Percentiles rank a stretch among this genome's conserved stretches.
phyloP scores from a whole-genome alignment of 1,140 invertebrate species.

The Sarcophaga bullata region DNA sequence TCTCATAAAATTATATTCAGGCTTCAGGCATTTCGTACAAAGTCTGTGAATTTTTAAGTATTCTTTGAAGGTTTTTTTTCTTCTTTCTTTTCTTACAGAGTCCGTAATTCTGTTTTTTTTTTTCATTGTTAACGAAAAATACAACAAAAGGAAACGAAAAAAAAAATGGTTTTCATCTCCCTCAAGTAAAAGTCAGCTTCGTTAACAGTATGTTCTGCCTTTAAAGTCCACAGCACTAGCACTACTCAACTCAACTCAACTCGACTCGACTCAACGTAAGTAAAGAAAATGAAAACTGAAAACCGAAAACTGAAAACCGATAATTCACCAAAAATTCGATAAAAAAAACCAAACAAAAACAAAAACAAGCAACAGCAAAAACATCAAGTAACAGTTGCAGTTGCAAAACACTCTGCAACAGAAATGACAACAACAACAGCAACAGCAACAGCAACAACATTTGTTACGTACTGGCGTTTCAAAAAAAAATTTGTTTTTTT shows the following conservation, averaged over 20 bases:
- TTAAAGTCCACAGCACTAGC: not conserved
- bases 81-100: not conserved
- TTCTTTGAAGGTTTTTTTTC: not conserved
- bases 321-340: not conserved
- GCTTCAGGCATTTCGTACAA: not conserved
- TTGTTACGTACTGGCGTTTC: no score
- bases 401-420: not conserved
- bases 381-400: constrained; percentile 2
- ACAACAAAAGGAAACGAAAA: not conserved
- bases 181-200: not conserved
- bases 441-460: no score
- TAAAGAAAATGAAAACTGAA: not conserved
- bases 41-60: not conserved
- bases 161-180: not conserved
- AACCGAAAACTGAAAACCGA: not conserved
- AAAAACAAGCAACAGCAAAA: no score
- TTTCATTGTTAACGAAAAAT: not conserved
- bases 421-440: no score
- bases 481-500: not conserved
- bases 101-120: not conserved
- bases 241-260: no score
- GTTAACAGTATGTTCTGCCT: not conserved
- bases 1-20: not conserved
- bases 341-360: no score
- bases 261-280: not conserved